A percentile compares a stretch with the other conserved stretches of the same genome.
Evolutionary conservation across 2,888 invertebrate genomes (phyloP).

Genomic region (Ditula angustiorana): DNA sequence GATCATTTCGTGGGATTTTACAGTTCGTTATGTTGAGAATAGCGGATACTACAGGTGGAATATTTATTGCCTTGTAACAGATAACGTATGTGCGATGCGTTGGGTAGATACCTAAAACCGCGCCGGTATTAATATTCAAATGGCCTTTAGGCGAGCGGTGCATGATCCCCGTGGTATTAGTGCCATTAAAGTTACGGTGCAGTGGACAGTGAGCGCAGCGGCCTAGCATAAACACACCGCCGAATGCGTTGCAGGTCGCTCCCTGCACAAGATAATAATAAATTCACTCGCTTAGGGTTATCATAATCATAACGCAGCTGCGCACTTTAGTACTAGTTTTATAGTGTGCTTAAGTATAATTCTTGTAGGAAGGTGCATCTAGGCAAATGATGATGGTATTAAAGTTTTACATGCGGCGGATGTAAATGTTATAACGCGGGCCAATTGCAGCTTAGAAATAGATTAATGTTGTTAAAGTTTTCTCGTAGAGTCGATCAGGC

Average conservation of each 20-base stretch:
- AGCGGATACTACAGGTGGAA: slow-evolving; percentile 42
- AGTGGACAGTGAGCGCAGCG: slow-evolving; percentile 51
- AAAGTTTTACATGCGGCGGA: slow-evolving; percentile 27
- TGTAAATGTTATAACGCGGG: slow-evolving; percentile 24
- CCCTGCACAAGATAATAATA: slow-evolving; percentile 57
- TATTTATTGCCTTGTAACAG: slow-evolving; percentile 65
- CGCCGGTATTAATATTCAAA: slow-evolving; percentile 79
- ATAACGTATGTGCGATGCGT: slow-evolving; percentile 67
- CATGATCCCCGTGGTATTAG: slow-evolving; percentile 68
- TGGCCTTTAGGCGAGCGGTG: slow-evolving; percentile 68
- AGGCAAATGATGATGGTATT: slow-evolving; percentile 27
- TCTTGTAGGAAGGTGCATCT: slow-evolving; percentile 36
- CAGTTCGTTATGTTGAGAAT: slow-evolving; percentile 10
- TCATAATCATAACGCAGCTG: slow-evolving; percentile 61
- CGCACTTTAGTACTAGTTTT: slow-evolving; percentile 52
- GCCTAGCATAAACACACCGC: slow-evolving; percentile 25
- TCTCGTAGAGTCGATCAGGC: slow-evolving; percentile 58
- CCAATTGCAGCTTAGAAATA: slow-evolving; percentile 66
- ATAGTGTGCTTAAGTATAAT: slow-evolving; percentile 48
- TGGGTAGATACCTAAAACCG: slow-evolving; percentile 61
- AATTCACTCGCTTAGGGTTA: slow-evolving; percentile 50
- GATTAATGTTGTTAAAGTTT: slow-evolving; percentile 65
- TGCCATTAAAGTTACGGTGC: slow-evolving; percentile 67
- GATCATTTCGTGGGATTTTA: slow-evolving; percentile 10
- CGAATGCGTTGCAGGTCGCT: slow-evolving; percentile 37